Evolutionary conservation across 2,888 invertebrate genomes (phyloP), one percentile per base, ranked within the genome.

Genomic region (Clepsis dumicolana): DNA sequence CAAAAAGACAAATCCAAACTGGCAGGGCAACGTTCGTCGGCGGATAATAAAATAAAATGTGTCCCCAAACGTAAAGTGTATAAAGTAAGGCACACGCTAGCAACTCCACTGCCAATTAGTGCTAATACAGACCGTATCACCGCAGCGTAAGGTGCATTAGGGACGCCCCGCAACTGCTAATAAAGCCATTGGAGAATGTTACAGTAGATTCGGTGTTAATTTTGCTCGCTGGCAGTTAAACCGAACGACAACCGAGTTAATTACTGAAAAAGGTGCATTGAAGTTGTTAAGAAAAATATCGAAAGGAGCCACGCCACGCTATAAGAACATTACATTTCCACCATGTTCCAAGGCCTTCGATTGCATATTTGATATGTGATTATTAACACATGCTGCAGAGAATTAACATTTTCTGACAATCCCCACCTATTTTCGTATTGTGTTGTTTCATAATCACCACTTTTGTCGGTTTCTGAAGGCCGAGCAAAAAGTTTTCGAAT

Each of bases 71-170:
- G 53, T 12, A 21, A 29, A 50, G 44, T 27, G 25, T 24, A 48
- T 56, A 53, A 10, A 44, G 25, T 21, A 29, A 66, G 38, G 48
- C 66, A 35, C 61, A 52, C 27, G 52, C 29, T n/a, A 60, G 32
- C 27, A 56, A 44, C 48, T 61, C 61, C 48, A 4, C 16, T 2
- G 44, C 14, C 25, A 62, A 61, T 66, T 66, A 48, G 32, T 25
- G 25, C 66, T 62, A 62, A 62, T 66, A 61, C 32, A 38, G 44
- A 62, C 66, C 35, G 25, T 66, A 62, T 66, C 7, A 27, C 61
- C 24, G 35, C 48, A 48, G 48, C 54, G 48, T 48, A 66, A 48
- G 66, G 66, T 27, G 48, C 54, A 66, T 66, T 54, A 66, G 44
- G 38, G 18, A 59, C 12, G 16, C 27, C 32, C 21, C 38, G 25